These are phyloP conservation scores for Paradoxurus hermaphroditus DNA, from an alignment of 2,113 vertebrate genomes.

Conservation along the genomic window DNA sequence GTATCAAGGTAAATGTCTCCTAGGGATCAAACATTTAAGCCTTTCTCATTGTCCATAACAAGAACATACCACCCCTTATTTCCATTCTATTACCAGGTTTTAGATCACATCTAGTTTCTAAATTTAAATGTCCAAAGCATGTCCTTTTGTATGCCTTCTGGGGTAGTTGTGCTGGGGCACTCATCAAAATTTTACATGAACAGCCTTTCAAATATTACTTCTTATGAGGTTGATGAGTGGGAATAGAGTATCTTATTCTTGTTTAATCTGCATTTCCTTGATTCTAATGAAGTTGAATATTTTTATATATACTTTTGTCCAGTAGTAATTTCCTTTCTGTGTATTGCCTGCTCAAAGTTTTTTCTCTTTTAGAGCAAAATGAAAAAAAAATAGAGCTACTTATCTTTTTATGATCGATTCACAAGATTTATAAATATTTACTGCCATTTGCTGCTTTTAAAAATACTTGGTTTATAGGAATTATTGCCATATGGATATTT, in stretches of 20 bases:
- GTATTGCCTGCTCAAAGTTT: neutral
- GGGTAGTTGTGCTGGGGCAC: neutral
- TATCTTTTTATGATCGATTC: neutral
- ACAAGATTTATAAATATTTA: neutral
- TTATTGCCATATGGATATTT: neutral
- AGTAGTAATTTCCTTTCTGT: neutral
- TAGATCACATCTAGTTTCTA: neutral
- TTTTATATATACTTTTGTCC: neutral
- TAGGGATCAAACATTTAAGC: neutral
- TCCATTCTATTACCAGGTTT: neutral
- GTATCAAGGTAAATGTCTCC: neutral
- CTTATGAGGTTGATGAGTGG: neutral
- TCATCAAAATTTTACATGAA: neutral
- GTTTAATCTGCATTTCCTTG: neutral
- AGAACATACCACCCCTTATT: neutral
- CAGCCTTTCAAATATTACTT: neutral
- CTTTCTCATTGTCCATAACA: neutral
- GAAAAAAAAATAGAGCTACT: neutral
- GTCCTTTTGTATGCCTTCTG: neutral
- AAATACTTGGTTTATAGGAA: neutral
- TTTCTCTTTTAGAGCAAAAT: neutral
- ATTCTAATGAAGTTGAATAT: neutral
- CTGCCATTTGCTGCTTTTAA: neutral
- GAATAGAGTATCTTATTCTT: neutral
- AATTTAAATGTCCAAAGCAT: neutral